Evolutionary conservation across 2,113 vertebrate species (phyloP).

Genomic region (Chunga burmeisteri): DNA sequence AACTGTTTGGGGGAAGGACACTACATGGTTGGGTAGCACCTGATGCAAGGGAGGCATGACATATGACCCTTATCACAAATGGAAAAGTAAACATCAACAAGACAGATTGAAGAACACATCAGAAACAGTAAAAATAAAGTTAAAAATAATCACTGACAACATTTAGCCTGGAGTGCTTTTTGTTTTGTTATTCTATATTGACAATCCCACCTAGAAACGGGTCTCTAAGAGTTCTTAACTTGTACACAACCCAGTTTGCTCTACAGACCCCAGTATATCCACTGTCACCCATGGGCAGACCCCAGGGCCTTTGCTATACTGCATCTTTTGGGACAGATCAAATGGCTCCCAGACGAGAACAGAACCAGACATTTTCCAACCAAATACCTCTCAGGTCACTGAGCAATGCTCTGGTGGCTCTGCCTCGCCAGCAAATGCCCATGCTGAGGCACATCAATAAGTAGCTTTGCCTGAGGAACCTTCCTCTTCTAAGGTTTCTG

Average conservation of each 20-base stretch:
- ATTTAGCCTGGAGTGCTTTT: slow-evolving; percentile 48
- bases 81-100: slow-evolving; percentile 57
- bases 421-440: slow-evolving; percentile 44
- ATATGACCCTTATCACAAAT: slow-evolving; percentile 42
- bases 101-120: slow-evolving; percentile 64
- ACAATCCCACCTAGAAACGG: slow-evolving; percentile 47
- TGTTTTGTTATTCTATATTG: slow-evolving; percentile 48
- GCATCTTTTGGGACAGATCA: slow-evolving; percentile 46
- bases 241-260: not conserved
- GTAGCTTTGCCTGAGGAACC: slow-evolving; percentile 41
- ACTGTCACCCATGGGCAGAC: slow-evolving; percentile 50
- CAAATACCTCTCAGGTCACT: slow-evolving; percentile 71
- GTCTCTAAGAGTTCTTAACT: slow-evolving; percentile 53
- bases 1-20: slow-evolving; percentile 3
- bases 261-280: not conserved
- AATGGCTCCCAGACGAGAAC: slow-evolving; percentile 61
- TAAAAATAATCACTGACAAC: slow-evolving; percentile 56
- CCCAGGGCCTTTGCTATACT: not conserved
- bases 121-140: slow-evolving; percentile 53
- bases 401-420: slow-evolving; percentile 68
- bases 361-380: slow-evolving; percentile 63
- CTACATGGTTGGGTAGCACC: not conserved
- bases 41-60: slow-evolving; percentile 45
- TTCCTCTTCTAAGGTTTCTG: not conserved
- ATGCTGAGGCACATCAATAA: not conserved